Conservation (phyloP, 2,113 vertebrate species). For the Stictonetta naevosa region DNA sequence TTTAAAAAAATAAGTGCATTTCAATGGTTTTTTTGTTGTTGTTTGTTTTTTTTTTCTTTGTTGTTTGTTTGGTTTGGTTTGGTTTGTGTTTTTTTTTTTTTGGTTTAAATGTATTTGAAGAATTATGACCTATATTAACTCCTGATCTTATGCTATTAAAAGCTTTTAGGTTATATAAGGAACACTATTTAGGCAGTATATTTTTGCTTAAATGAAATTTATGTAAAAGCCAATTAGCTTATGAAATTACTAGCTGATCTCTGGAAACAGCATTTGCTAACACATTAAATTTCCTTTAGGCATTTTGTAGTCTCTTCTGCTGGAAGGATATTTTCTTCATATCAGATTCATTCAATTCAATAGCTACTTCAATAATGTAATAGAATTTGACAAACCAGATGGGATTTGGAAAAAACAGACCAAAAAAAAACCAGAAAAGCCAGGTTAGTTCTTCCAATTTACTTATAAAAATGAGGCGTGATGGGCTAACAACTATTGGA, state of each 20-base stretch:
- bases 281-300: not conserved
- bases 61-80: too few relatives aligned
- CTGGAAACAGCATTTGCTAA: not conserved
- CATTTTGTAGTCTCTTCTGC: not conserved
- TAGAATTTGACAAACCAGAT: constrained; percentile 8
- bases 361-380: not conserved
- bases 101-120: not conserved
- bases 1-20: not conserved
- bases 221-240: not conserved
- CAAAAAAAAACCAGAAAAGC: not conserved
- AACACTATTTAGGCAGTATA: not conserved
- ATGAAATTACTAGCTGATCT: not conserved
- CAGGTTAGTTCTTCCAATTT: constrained; percentile 10
- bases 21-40: not conserved
- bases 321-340: constrained; percentile 14
- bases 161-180: not conserved
- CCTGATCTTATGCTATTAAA: not conserved
- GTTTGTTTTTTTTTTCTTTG: not conserved
- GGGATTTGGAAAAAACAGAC: not conserved
- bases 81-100: too few relatives aligned
- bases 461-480: not conserved
- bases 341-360: not conserved
- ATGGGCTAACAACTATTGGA: not conserved
- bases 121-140: not conserved
- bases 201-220: not conserved